Percentiles rank a stretch among this genome's conserved stretches.
Evolutionary conservation across 1,140 invertebrate genomes (phyloP).

Genomic region (Leptopilina boulardi): DNA sequence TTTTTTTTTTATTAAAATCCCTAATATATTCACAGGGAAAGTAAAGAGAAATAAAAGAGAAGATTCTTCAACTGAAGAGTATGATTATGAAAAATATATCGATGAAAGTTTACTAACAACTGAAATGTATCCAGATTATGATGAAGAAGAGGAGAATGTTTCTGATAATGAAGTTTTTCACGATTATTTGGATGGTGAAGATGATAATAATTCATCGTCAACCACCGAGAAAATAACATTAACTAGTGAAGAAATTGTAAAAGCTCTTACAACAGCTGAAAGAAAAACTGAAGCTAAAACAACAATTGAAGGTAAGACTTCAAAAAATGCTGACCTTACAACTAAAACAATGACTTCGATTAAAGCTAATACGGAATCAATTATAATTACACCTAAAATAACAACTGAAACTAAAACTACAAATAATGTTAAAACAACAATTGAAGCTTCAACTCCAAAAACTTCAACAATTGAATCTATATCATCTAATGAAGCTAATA

Average conservation of each 20-base stretch:
- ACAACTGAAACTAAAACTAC: background rate
- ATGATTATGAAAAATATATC: conserved; percentile 37
- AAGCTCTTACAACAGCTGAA: background rate
- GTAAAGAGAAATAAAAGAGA: background rate
- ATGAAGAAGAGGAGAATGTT: conserved; percentile 31
- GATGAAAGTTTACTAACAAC: conserved; percentile 1
- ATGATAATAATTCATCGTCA: background rate
- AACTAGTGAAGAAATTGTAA: background rate
- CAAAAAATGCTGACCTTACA: background rate
- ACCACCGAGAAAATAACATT: background rate
- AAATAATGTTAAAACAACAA: background rate
- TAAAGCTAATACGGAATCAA: background rate
- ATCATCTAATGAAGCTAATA: background rate
- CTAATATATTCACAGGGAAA: background rate
- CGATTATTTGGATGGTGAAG: background rate
- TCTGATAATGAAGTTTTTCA: background rate
- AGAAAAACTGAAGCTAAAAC: background rate
- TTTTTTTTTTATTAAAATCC: background rate
- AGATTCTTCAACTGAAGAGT: conserved; percentile 18
- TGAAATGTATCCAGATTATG: conserved; percentile 36
- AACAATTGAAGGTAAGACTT: background rate
- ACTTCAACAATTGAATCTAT: background rate
- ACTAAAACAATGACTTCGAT: background rate
- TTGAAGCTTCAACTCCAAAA: background rate
- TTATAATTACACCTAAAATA: background rate